These are phyloP conservation scores for Babyrousa celebensis DNA, from an alignment of 2,797 vertebrate species.

Conservation along the genomic window DNA sequence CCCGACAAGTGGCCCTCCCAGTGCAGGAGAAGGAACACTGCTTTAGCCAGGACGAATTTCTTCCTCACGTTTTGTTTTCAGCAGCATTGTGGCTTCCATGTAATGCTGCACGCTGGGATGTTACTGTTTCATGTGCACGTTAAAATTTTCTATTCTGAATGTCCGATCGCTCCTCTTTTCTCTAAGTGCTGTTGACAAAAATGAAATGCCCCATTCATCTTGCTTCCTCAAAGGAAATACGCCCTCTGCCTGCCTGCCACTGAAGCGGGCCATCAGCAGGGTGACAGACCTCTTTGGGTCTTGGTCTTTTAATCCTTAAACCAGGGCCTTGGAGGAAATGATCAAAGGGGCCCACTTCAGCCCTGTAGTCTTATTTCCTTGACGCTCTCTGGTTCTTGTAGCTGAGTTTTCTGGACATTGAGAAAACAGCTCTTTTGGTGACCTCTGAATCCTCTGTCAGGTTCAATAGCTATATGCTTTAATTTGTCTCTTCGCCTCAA, in stretches of 20 bases:
- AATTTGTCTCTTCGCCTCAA: constrained; percentile 14
- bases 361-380: constrained; percentile 3
- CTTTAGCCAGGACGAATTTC: background rate
- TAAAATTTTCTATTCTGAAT: background rate
- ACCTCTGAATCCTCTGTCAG: constrained; percentile 9
- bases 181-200: background rate
- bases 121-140: background rate
- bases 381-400: constrained; percentile 17
- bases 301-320: constrained; percentile 47
- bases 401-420: background rate
- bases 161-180: background rate
- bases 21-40: background rate
- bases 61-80: constrained; percentile 2
- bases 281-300: background rate
- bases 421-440: constrained; percentile 51
- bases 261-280: background rate
- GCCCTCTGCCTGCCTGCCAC: background rate
- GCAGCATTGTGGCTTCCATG: constrained; percentile 41
- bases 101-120: constrained; percentile 29
- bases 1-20: background rate
- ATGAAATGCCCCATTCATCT: background rate
- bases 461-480: constrained; percentile 35
- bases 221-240: background rate
- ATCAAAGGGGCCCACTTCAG: background rate
- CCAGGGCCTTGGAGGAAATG: background rate